Evolutionary conservation across 2,113 vertebrate species (phyloP), one percentile per base, ranked within the genome.

Genomic region (Chiloscyllium plagiosum): DNA sequence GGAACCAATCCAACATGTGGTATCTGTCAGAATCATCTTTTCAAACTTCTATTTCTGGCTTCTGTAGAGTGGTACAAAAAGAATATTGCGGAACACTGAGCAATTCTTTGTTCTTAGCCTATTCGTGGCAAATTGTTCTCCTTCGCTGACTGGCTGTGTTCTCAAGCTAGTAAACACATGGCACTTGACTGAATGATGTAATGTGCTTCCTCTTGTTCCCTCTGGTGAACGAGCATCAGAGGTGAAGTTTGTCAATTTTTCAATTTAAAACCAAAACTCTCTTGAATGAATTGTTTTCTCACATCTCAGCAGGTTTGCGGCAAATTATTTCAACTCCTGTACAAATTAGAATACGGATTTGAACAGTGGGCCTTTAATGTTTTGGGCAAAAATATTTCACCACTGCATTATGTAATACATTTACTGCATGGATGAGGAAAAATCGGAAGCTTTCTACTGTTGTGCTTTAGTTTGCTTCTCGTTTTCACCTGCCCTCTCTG

Each of bases 41-140:
- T 52, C 33, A 76, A 95, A 95, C 68, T 93, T 93, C 61, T 93
- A 93, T 95, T 72, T 95, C 94, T 95, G 94, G 93, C 50, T 15
- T 2, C 69, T 17, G 52, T 47, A 52, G 17, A 90, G 50, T 17
- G 33, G 13, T 4, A 33, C 52, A 12, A 33, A 6, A 72, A 42
- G 69, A 47, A 70, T 66, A 33, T 24, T 68, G 65, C 37, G 33
- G 66, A 66, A 33, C 89, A 93, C 61, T 68, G 89, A 66, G 65
- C 65, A 68, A 22, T 66, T 17, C 56, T 93, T 68, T 93, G 89
- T 93, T 68, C 61, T 20, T 10, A 7, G 29, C n/a, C 56, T 20
- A 37, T 33, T 13, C 15, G 78, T 17, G 13, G 15, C 6, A 37
- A 83, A 83, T 6, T 42, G 42, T 37, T 92, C 61, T 37, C 89